Evolutionary conservation across 2,888 invertebrate genomes (phyloP).

Genomic region (Epistrophe eligans): DNA sequence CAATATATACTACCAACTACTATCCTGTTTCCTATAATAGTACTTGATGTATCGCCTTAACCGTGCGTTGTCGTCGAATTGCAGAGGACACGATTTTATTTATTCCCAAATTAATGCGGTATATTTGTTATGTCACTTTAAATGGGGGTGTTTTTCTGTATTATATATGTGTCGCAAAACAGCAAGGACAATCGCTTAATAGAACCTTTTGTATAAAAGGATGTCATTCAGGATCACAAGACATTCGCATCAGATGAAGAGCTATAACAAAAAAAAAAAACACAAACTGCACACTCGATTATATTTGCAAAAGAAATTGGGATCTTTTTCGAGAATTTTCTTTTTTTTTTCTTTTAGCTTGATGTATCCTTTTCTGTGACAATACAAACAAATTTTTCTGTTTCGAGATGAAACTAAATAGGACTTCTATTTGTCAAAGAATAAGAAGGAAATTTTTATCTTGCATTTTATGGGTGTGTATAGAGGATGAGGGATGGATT

Average conservation of each 20-base stretch:
- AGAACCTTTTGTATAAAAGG: slow-evolving; percentile 48
- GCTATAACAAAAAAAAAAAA: slow-evolving; percentile 10
- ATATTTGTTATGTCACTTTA: slow-evolving; percentile 74
- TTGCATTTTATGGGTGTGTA: background rate
- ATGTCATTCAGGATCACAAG: slow-evolving; percentile 34
- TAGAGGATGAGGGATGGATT: slow-evolving; percentile 31
- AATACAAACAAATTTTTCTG: slow-evolving; percentile 65
- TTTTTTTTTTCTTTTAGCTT: background rate
- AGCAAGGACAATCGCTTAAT: slow-evolving; percentile 71
- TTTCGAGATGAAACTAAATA: slow-evolving; percentile 66
- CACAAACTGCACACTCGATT: slow-evolving; percentile 63
- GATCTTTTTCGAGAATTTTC: slow-evolving; percentile 27
- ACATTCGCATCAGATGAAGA: slow-evolving; percentile 27
- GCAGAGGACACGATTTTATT: slow-evolving; percentile 68
- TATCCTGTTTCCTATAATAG: slow-evolving; percentile 51
- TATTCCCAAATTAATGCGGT: slow-evolving; percentile 73
- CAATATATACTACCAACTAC: slow-evolving; percentile 26
- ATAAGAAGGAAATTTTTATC: slow-evolving; percentile 66
- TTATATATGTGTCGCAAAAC: slow-evolving; percentile 17
- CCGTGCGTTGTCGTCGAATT: slow-evolving; percentile 34
- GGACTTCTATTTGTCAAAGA: slow-evolving; percentile 71
- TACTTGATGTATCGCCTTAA: slow-evolving; percentile 57
- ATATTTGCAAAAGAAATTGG: slow-evolving; percentile 72
- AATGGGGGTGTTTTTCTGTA: slow-evolving; percentile 63
- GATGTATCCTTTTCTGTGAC: slow-evolving; percentile 48